Evolutionary conservation across 1,140 invertebrate genomes (phyloP), one percentile per base, ranked within the genome.

Genomic region (Mesaphorura yosii): DNA sequence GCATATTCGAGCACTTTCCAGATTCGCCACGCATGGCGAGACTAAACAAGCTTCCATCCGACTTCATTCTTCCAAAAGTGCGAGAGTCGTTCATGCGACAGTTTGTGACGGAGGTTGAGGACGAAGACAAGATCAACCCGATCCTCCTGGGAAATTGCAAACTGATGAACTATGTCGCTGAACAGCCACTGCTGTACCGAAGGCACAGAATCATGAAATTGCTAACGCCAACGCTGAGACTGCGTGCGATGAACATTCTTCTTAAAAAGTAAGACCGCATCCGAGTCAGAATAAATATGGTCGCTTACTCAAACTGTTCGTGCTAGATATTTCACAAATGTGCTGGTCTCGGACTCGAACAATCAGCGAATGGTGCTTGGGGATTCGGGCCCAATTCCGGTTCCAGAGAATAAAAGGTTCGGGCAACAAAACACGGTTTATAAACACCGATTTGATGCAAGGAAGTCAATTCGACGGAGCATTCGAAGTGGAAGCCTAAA

Each of bases 1-100:
- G 94, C 64, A 86, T 99, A 57, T 99, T 99, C 70, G 92, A 98
- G 68, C 94, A 93, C 66, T 99, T 99, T 72, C 93, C 95, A 0
- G 92, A 98, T 64, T 47, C 91, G 64, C 96, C 96, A 4, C 88
- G 98, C 70, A 98, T 99, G 94, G 92, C 95, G 0, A 84, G 84
- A 54, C 71, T 99, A 15, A 88, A 95, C 67, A 91, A 92, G 76
- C 83, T 95, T 15, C 88, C 91, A 1, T 88, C 86, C 7, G 94
- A 98, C 68, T 99, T 98, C 64, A 87, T 82, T 67, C 73, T 96
- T 22, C 93, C 95, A 17, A 97, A 97, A 72, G 89, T 98, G 0
- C 76, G 95, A 31, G 95, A 98, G 69, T 97, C 91, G 68, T 98
- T 99, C 69, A 97, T 98, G 88, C 77, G 92, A 23, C 91, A 96